Evolutionary conservation across 2,888 invertebrate genomes (phyloP), one percentile per base, ranked within the genome.

Genomic region (Limnephilus auricula): DNA sequence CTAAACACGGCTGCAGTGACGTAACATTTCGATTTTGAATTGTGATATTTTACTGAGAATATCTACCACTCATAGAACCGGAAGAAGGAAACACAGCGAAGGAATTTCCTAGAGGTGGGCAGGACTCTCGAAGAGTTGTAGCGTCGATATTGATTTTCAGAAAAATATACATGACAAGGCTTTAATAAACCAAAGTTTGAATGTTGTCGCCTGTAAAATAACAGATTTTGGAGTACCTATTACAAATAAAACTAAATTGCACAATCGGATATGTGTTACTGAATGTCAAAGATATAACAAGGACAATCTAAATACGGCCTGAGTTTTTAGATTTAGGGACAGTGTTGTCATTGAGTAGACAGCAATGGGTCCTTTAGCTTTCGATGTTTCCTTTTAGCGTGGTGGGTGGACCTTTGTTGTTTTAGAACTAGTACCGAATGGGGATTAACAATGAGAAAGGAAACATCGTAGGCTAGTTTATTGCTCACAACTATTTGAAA

Each of bases 341-440:
- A 65, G 45, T 13, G 30, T 30, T 50, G 65, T 87, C 87, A 50
- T 87, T 30, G 25, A 30, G 40, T 85, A 18, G 34, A n/a, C 65
- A 65, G 65, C 65, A 9, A 9, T 25, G 25, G 9, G 65, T 65
- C 3, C 2, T 25, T n/a, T 65, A 65, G 65, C n/a, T 65, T 85
- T n/a, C n/a, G n/a, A n/a, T n/a, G n/a, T n/a, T n/a, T 85, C 65
- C 87, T 34, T 87, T 87, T 50, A 87, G 50, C 34, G 84, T 30
- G 45, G 84, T 34, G 65, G n/a, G 40, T 40, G 34, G 83, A 90
- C 84, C 37, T 84, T 78, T 37, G 90, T 90, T 90, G 90, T 32
- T 90, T 90, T 90, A 90, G 90, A 85, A 84, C 84, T 40, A 65
- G 78, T 90, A 13, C 50, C 50, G 82, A 45, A 5, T 40, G 32